Evolutionary conservation across 2,113 vertebrate species (phyloP).

Genomic region (Pachyramphus minor): DNA sequence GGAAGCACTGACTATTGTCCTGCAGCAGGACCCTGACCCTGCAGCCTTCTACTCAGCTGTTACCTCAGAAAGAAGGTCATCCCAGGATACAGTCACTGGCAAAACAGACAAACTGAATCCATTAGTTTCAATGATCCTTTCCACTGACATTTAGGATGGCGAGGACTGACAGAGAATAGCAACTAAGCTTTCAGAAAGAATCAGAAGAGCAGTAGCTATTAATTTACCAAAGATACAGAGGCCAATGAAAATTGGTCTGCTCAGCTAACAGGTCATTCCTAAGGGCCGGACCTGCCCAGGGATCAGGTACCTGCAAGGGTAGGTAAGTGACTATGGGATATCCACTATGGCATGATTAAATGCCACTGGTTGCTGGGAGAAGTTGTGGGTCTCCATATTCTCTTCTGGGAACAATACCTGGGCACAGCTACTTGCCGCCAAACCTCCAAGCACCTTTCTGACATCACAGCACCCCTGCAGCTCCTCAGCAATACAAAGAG

Average conservation of each 20-base stretch:
- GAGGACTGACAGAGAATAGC: not conserved
- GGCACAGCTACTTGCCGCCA: not conserved
- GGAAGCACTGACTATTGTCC: rapidly evolving
- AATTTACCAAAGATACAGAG: not conserved
- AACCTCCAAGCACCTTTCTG: not conserved
- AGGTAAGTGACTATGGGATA: not conserved
- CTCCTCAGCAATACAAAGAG: not conserved
- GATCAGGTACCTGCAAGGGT: not conserved
- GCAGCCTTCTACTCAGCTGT: rapidly evolving
- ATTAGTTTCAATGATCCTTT: slow-evolving; percentile 32
- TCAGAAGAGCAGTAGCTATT: not conserved
- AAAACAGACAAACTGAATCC: not conserved
- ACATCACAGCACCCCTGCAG: not conserved
- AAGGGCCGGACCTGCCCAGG: not conserved
- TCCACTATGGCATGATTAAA: not conserved
- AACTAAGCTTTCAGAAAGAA: not conserved
- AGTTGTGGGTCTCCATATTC: not conserved
- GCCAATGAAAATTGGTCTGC: not conserved
- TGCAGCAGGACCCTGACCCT: not conserved
- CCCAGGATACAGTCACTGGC: not conserved
- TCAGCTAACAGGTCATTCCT: not conserved
- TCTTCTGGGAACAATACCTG: not conserved
- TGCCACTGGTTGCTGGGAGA: not conserved
- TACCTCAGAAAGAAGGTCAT: not conserved
- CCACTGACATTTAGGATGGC: not conserved